phyloP scores from a whole-genome alignment of 2,888 invertebrate genomes.

The Cylloceria caligata region DNA sequence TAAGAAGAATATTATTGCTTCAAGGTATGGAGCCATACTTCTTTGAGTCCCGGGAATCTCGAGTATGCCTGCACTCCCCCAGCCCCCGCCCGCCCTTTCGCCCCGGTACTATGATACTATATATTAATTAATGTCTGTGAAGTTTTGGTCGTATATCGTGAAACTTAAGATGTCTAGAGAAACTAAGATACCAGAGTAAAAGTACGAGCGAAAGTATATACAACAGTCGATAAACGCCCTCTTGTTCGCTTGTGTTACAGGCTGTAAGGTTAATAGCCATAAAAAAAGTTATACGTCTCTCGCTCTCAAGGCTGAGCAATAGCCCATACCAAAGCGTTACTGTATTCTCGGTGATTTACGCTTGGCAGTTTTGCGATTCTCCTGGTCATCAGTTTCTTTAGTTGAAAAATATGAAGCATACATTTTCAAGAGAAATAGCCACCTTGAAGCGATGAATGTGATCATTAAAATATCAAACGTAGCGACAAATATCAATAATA shows the following conservation, averaged over 20 bases:
- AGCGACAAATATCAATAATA: background rate
- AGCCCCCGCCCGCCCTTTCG: too few species aligned
- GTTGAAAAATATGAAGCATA: conserved; percentile 48
- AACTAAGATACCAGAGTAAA: too few species aligned
- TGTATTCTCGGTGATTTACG: conserved; percentile 54
- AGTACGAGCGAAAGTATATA: too few species aligned
- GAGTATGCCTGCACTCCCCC: background rate
- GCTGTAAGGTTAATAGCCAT: conserved; percentile 52
- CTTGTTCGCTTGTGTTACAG: conserved; percentile 14
- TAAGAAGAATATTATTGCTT: too few species aligned
- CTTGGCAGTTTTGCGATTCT: conserved; percentile 12
- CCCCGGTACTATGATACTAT: conserved; percentile 4
- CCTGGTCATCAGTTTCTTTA: conserved; percentile 31
- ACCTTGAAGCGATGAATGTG: background rate
- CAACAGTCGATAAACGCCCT: conserved; percentile 55
- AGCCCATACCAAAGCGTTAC: conserved; percentile 46
- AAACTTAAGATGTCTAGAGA: conserved; percentile 12
- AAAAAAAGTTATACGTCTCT: conserved; percentile 49
- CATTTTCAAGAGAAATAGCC: conserved; percentile 22
- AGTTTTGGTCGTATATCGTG: background rate
- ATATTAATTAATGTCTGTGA: conserved; percentile 27
- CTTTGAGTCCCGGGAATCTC: background rate
- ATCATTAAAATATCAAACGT: background rate
- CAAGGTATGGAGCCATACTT: background rate
- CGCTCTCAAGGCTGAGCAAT: conserved; percentile 24